These are phyloP conservation scores for Elanus axillaris DNA, from an alignment of 2,113 vertebrate species.

Conservation along the genomic window DNA sequence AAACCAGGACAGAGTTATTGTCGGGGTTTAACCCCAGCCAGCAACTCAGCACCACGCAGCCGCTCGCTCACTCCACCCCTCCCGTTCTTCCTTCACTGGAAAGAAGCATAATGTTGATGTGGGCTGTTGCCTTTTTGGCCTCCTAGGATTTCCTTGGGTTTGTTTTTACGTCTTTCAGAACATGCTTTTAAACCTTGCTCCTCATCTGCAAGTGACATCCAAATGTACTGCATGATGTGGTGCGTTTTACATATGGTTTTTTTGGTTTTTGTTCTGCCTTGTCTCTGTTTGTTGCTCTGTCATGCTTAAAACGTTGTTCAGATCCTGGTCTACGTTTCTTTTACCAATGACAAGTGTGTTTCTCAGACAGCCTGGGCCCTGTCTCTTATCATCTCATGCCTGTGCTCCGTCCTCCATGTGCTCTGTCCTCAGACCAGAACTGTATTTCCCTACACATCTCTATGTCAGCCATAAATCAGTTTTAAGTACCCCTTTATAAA, in stretches of 20 bases:
- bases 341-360: neutral
- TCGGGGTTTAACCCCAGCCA: no score
- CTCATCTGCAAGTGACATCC: neutral
- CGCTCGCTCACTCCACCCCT: no score
- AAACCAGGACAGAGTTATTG: no score
- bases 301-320: neutral
- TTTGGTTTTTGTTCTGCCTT: no score
- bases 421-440: neutral
- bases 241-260: accelerated
- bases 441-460: neutral
- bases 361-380: neutral
- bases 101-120: neutral
- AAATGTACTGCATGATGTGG: neutral
- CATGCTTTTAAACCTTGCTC: neutral
- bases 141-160: neutral
- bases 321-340: neutral
- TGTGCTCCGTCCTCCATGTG: neutral
- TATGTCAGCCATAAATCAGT: neutral
- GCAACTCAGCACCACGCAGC: no score
- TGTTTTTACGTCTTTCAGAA: neutral
- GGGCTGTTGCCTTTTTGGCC: neutral
- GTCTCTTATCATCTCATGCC: neutral
- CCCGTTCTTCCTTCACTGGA: neutral
- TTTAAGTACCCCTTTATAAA: neutral
- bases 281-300: neutral